Base-by-base conservation (phyloP, 2,113 vertebrate species). In the Corythornis cristatus region DNA sequence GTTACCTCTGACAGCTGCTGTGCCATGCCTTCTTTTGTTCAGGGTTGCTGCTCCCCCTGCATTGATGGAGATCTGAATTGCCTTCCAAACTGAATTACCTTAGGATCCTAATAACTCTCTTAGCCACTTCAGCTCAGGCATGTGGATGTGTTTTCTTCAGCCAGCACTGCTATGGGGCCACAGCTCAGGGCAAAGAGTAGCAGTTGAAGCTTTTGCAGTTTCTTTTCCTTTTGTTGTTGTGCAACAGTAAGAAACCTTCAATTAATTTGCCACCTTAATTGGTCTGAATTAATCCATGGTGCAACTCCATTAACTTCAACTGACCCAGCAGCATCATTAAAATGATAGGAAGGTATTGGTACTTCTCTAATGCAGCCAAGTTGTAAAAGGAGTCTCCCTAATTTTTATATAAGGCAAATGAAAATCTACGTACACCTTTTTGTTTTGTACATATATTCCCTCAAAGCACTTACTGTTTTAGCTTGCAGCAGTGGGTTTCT, bases 121-220 rank as follows among this genome's bases (percentile, higher is more conserved):
- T 33, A 25, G 40, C 11, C 7, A 3, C 25, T 48, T 37, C 46
- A 60, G 15, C n/a, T 68, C 43, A 28, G 66, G 31, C 31, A 46
- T 7, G 21, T 0, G 0, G 9, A 4, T 1, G 0, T 0, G 11
- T 51, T 70, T 62, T 53, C 31, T 75, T 87, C 43, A 53, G 3
- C 11, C 31, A 29, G 29, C 3, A 3, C n/a, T 84, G 37, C 74
- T 54, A 0, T 11, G 20, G 11, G 40, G 10, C 74, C 84, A 1
- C 28, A 16, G 6, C 50, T 78, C 48, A 12, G 40, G 35, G 51
- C 26, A 61, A 20, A 64, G 13, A 25, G 23, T 18, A 73, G 22
- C n/a, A 19, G 8, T 8, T 83, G 50, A 57, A 80, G 31, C 20
- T 86, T 86, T 35, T 6, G 15, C 31, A 43, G 26, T 53, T 58